Evolutionary conservation across 2,797 vertebrate species (phyloP).

Genomic region (Diglossa cyanea): DNA sequence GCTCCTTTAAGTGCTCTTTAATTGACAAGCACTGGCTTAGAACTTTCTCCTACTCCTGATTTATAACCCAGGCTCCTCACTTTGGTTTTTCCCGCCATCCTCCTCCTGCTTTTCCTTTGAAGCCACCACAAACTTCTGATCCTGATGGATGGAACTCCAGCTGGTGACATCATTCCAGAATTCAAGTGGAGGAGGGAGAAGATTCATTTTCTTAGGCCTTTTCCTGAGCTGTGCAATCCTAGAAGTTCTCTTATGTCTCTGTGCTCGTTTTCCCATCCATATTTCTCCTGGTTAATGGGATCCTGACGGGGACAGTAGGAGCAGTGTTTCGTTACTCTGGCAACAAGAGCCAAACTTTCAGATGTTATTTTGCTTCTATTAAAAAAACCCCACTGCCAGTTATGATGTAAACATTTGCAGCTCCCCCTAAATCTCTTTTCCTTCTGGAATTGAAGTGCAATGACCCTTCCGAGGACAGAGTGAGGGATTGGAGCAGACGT

Average conservation of each 20-base stretch:
- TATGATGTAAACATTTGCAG: constrained; percentile 59
- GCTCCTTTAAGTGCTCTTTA: background rate
- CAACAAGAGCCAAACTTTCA: constrained; percentile 59
- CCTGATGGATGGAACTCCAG: background rate
- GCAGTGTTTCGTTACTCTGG: constrained; percentile 65
- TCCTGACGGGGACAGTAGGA: constrained; percentile 23
- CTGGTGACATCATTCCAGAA: background rate
- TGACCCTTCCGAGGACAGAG: background rate
- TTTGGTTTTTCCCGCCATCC: background rate
- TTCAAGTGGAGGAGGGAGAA: background rate
- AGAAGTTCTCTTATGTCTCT: background rate
- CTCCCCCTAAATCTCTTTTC: background rate
- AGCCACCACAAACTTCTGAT: background rate
- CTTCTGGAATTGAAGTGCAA: background rate
- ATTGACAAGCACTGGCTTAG: background rate
- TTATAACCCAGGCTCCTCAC: background rate
- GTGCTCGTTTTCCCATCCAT: background rate
- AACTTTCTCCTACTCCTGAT: background rate
- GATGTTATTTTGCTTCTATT: constrained; percentile 39
- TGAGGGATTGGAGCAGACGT: background rate
- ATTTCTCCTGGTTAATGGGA: background rate
- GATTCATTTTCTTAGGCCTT: background rate
- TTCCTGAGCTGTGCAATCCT: background rate
- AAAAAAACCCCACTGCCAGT: constrained; percentile 16
- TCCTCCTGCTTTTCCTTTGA: background rate